These are phyloP conservation scores for Endotricha flammealis DNA, from an alignment of 2,888 invertebrate species.

Conservation along the genomic window DNA sequence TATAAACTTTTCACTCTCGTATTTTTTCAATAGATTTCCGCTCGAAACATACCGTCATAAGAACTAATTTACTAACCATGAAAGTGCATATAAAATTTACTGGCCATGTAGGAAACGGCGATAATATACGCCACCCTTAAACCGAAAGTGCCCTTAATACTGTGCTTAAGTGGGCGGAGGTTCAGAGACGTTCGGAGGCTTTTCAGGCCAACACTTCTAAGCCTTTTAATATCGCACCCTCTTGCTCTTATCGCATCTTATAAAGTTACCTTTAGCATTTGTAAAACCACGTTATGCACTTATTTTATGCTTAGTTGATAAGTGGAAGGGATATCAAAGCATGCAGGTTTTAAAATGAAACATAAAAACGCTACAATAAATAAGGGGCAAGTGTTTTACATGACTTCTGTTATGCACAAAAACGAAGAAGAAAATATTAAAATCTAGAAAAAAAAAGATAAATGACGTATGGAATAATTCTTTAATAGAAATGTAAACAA, in stretches of 20 bases:
- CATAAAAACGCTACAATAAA: too few species aligned
- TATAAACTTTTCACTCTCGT: too few species aligned
- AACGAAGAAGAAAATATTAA: too few species aligned
- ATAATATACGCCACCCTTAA: slow-evolving; percentile 67
- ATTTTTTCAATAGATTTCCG: too few species aligned
- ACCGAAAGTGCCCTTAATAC: slow-evolving; percentile 74
- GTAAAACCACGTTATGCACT: slow-evolving; percentile 5
- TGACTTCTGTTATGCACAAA: too few species aligned
- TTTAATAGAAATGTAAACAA: too few species aligned
- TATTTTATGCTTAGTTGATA: background rate
- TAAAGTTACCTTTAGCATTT: slow-evolving; percentile 56
- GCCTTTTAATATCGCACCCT: slow-evolving; percentile 75
- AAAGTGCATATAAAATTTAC: slow-evolving; percentile 38
- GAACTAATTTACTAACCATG: background rate
- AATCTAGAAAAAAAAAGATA: too few species aligned
- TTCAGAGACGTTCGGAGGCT: slow-evolving; percentile 69
- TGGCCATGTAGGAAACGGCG: slow-evolving; percentile 44
- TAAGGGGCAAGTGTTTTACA: too few species aligned
- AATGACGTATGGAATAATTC: too few species aligned
- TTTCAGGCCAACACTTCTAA: slow-evolving; percentile 73
- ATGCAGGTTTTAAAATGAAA: too few species aligned
- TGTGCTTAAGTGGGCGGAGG: slow-evolving; percentile 73
- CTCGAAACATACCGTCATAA: too few species aligned
- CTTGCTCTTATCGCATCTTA: slow-evolving; percentile 51
- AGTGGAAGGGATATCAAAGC: background rate